Evolutionary conservation across 2,113 vertebrate species (phyloP).

Genomic region (Neoarius graeffei): DNA sequence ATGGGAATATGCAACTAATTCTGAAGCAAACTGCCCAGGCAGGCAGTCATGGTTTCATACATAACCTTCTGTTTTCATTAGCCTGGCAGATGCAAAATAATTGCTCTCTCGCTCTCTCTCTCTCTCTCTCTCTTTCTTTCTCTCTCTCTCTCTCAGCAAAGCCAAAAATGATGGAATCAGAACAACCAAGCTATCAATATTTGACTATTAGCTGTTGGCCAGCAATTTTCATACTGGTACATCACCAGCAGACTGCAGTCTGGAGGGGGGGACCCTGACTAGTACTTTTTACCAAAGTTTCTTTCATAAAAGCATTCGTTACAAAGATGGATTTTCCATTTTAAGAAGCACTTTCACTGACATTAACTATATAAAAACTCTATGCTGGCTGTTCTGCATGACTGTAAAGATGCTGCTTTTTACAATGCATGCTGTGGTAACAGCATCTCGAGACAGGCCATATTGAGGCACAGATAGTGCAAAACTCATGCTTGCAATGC

Average conservation of each 20-base stretch:
- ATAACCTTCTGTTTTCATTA: background rate
- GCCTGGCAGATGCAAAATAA: background rate
- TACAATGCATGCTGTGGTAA: background rate
- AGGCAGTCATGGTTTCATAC: background rate
- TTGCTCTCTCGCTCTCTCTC: background rate
- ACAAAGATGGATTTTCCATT: background rate
- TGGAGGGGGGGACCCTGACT: background rate
- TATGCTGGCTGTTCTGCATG: background rate
- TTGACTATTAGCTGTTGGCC: background rate
- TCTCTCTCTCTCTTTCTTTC: background rate
- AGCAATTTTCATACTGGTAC: background rate
- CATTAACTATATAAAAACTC: background rate
- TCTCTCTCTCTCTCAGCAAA: background rate
- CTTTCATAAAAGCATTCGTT: background rate
- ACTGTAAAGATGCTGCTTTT: background rate
- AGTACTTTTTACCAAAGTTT: background rate
- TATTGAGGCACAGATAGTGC: constrained; percentile 16
- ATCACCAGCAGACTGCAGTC: background rate
- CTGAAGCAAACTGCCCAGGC: background rate
- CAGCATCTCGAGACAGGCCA: background rate
- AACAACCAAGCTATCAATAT: background rate
- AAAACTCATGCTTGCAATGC: constrained; percentile 20
- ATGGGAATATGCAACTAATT: background rate
- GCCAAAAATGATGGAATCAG: background rate
- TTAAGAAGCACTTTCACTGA: background rate